A percentile compares a stretch with the other conserved stretches of the same genome.
Conservation (phyloP, 2,113 vertebrate species). For the Crotalus tigris region DNA sequence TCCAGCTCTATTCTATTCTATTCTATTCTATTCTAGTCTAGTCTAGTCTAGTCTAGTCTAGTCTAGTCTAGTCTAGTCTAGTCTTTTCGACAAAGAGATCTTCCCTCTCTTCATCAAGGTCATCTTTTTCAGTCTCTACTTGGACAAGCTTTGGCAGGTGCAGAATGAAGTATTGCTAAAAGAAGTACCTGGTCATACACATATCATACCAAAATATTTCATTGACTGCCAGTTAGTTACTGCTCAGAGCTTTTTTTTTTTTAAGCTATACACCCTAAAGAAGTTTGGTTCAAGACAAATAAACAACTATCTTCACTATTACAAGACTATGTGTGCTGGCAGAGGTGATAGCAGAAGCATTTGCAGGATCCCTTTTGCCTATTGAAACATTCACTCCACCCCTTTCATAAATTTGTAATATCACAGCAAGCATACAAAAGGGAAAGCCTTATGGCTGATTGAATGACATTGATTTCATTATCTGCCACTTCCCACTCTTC, state of each 20-base stretch:
- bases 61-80: no score
- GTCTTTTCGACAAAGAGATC: background rate
- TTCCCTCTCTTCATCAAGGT: background rate
- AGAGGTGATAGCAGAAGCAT: background rate
- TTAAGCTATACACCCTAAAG: background rate
- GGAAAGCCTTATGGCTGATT: background rate
- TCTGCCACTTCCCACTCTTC: background rate
- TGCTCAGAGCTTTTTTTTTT: background rate
- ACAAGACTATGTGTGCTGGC: background rate
- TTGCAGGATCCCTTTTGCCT: background rate
- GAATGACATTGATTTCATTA: background rate
- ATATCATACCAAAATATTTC: background rate
- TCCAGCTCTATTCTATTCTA: no score
- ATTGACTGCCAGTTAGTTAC: background rate
- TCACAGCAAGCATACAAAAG: background rate
- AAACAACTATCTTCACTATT: background rate
- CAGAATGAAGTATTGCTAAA: background rate
- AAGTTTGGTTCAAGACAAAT: background rate
- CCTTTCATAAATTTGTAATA: background rate
- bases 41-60: no score
- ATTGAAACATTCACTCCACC: background rate
- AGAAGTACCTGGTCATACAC: background rate
- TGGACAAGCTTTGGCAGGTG: background rate
- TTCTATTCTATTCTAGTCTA: background rate
- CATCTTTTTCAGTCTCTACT: background rate